These are phyloP conservation scores for Xanthia togata DNA, from an alignment of 2,888 invertebrate species.

Conservation along the genomic window DNA sequence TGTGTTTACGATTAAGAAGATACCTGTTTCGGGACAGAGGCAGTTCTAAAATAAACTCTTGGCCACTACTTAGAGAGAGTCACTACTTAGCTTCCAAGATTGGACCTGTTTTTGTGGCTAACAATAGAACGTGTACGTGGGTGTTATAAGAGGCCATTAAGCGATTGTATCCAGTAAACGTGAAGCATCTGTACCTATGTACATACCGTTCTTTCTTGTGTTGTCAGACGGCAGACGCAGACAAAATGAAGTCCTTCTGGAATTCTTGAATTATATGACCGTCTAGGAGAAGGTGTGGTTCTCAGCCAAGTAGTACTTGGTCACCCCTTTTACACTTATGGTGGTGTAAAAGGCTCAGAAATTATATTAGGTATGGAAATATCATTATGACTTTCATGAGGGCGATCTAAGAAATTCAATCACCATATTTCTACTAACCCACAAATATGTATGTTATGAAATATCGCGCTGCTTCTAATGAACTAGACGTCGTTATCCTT, in stretches of 20 bases:
- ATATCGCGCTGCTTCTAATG: conserved; percentile 45
- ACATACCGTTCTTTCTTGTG: not conserved
- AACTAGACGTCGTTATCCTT: conserved; percentile 59
- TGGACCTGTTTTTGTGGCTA: conserved; percentile 12
- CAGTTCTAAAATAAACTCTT: conserved; percentile 9
- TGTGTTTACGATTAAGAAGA: not conserved
- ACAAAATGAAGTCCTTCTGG: not conserved
- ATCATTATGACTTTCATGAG: not conserved
- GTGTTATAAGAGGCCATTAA: conserved; percentile 20
- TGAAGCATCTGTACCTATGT: conserved; percentile 20
- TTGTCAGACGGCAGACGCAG: not conserved
- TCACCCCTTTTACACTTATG: not conserved
- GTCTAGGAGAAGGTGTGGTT: not conserved
- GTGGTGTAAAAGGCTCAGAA: not conserved
- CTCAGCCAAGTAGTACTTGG: not conserved
- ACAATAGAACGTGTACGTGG: conserved; percentile 43
- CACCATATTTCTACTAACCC: not conserved
- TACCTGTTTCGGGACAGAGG: not conserved
- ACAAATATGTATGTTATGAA: conserved; percentile 10
- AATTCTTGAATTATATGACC: not conserved
- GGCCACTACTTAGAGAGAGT: not conserved
- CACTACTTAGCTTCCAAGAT: conserved; percentile 7
- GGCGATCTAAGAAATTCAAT: conserved; percentile 1
- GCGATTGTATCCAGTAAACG: conserved; percentile 27
- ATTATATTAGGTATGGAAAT: not conserved